Base-by-base conservation (phyloP, 1,140 invertebrate species). In the Drosophila insularis region DNA sequence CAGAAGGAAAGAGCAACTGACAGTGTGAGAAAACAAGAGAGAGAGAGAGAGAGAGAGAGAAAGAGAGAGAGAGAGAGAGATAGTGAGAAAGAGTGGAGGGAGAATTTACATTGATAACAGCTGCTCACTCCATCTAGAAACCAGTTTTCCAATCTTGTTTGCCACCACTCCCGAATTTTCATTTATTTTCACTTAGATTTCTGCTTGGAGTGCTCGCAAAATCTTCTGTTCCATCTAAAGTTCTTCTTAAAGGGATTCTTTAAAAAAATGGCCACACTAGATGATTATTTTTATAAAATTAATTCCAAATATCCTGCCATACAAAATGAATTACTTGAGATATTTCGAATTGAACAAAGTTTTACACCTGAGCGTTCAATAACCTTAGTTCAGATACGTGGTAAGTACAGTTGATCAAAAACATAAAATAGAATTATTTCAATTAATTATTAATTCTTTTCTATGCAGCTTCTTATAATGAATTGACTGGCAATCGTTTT, bases 371-470 rank as follows among this genome's bases (percentile, higher is more conserved):
- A 75, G 7, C 68, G 54, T 2, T 64, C 82, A 0, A 76, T 82
- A 8, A 86, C 79, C 1, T 58, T 86, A 17, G 40, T 62, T 0
- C 71, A 87, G 39, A 76, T 86, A 73, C 79, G 75, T 71, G 82
- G 82, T 71, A 71, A 71, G 79, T 81, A 35, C n/a, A 39, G 10
- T 35, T 13, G 17, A 14, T 7, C 13, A 39, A 27, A 39, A 11
- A 7, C 10, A 7, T 31, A 21, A 0, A 54, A 17, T 13, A 13
- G 58, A 11, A 14, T 39, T 39, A 58, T 23, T 54, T 40, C 59
- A 11, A 14, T 39, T 39, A 58, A 31, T 54, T 40, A 17, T 65
- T 55, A 23, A 2, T 21, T 53, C 21, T 35, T 19, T 50, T 8
- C 19, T 5, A 70, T 77, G 17, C 65, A 86, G 82, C 61, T 58